Conservation (phyloP, 2,888 invertebrate genomes). For the Antitype chi region DNA sequence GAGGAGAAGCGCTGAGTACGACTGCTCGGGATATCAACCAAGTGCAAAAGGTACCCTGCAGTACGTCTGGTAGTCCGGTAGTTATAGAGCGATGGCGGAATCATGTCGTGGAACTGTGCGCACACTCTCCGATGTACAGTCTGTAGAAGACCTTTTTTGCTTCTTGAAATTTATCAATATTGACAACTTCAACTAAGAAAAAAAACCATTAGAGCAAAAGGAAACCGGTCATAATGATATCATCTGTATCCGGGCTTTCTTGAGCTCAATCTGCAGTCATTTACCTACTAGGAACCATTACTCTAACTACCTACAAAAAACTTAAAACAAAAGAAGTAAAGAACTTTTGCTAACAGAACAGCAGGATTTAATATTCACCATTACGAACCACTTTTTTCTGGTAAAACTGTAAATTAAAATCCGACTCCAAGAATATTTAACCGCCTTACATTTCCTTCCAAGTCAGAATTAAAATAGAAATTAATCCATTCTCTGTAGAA, state of each 20-base stretch:
- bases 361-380: slow-evolving; percentile 20
- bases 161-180: too few relatives aligned
- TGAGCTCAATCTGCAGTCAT: neutral
- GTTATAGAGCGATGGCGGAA: too few relatives aligned
- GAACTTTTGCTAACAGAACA: neutral
- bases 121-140: too few relatives aligned
- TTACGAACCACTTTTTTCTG: slow-evolving; percentile 14
- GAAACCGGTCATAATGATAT: too few relatives aligned
- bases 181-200: too few relatives aligned
- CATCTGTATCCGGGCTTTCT: neutral
- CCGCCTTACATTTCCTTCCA: slow-evolving; percentile 37
- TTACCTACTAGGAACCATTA: neutral
- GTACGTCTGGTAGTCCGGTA: too few relatives aligned
- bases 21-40: too few relatives aligned
- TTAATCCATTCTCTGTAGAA: slow-evolving; percentile 53
- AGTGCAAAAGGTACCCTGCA: too few relatives aligned
- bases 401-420: slow-evolving; percentile 28
- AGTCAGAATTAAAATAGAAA: slow-evolving; percentile 55
- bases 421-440: slow-evolving; percentile 26
- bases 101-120: too few relatives aligned
- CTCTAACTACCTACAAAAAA: neutral
- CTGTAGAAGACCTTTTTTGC: too few relatives aligned
- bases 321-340: neutral
- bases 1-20: too few relatives aligned
- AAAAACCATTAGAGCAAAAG: too few relatives aligned